phyloP scores from a whole-genome alignment of 2,797 vertebrate species.

The Karalla daura region DNA sequence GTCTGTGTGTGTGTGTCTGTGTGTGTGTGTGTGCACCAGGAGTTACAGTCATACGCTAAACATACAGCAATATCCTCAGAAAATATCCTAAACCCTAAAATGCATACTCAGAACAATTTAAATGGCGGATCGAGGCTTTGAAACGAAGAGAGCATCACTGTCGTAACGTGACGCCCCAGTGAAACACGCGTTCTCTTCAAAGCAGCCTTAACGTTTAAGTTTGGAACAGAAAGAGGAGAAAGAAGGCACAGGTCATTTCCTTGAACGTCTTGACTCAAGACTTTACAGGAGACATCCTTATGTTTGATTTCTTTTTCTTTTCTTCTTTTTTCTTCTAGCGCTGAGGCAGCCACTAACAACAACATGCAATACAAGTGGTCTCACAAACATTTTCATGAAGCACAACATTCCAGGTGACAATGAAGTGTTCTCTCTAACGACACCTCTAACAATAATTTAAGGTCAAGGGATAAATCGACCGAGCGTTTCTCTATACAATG shows the following conservation, averaged over 20 bases:
- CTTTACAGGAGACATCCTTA: conserved; percentile 34
- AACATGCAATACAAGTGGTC: conserved; percentile 68
- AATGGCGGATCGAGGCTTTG: conserved; percentile 21
- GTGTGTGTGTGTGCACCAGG: conserved; percentile 29
- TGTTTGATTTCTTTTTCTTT: too few species aligned
- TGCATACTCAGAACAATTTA: conserved; percentile 16
- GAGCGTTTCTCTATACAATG: conserved; percentile 40
- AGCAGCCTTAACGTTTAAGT: conserved; percentile 35
- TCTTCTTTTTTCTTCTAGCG: conserved; percentile 37
- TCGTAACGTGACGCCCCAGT: conserved; percentile 5
- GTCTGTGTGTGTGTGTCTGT: conserved; percentile 25
- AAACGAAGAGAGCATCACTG: conserved; percentile 4
- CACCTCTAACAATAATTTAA: conserved; percentile 47
- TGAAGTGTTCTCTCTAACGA: conserved; percentile 43
- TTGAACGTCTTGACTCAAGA: conserved; percentile 52
- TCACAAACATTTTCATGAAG: conserved; percentile 50
- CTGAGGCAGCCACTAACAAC: conserved; percentile 53
- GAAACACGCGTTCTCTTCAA: conserved; percentile 29
- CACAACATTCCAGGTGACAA: conserved; percentile 56
- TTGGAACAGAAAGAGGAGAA: conserved; percentile 40
- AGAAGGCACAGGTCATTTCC: conserved; percentile 76
- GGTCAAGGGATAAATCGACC: conserved; percentile 29
- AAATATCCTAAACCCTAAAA: conserved; percentile 40
- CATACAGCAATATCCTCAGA: conserved; percentile 45
- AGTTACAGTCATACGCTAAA: conserved; percentile 45